These are phyloP conservation scores for Urophycis tenuis DNA, from an alignment of 2,797 vertebrate genomes.

Conservation along the genomic window DNA sequence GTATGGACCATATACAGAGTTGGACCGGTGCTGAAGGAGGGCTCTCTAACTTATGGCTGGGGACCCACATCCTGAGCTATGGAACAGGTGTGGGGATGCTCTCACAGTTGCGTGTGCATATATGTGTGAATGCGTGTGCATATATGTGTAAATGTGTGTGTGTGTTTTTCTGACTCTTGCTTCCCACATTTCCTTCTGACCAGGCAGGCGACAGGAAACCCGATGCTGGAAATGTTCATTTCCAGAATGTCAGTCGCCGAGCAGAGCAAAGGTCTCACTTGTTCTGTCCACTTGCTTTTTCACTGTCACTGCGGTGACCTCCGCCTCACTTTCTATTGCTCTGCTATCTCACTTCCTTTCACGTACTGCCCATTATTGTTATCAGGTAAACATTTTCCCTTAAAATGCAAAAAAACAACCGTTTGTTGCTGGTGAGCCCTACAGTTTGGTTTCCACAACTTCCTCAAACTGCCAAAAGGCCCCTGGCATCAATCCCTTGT, in stretches of 20 bases:
- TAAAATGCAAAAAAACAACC: conserved; percentile 8
- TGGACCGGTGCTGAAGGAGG: too few species aligned
- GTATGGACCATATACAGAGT: background rate
- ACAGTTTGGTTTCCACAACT: background rate
- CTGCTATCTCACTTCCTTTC: background rate
- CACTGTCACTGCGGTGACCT: conserved; percentile 40
- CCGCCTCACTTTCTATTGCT: conserved; percentile 19
- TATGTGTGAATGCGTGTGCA: conserved; percentile 23
- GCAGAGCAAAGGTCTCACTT: conserved; percentile 52
- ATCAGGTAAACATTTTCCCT: background rate
- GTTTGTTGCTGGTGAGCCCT: background rate
- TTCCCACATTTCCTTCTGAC: conserved; percentile 64
- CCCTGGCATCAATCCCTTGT: background rate
- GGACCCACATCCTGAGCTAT: conserved; percentile 46
- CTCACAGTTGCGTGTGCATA: conserved; percentile 11
- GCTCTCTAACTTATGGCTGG: too few species aligned
- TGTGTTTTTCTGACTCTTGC: conserved; percentile 41
- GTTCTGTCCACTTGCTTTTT: conserved; percentile 42
- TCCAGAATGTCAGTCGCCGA: conserved; percentile 51
- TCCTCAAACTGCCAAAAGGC: background rate
- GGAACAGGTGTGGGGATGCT: conserved; percentile 55
- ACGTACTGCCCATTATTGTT: conserved; percentile 6
- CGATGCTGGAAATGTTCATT: conserved; percentile 38
- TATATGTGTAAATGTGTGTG: conserved; percentile 21
- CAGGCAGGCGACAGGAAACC: conserved; percentile 65